phyloP scores from a whole-genome alignment of 2,797 vertebrate genomes.

The Sylvilagus floridanus region DNA sequence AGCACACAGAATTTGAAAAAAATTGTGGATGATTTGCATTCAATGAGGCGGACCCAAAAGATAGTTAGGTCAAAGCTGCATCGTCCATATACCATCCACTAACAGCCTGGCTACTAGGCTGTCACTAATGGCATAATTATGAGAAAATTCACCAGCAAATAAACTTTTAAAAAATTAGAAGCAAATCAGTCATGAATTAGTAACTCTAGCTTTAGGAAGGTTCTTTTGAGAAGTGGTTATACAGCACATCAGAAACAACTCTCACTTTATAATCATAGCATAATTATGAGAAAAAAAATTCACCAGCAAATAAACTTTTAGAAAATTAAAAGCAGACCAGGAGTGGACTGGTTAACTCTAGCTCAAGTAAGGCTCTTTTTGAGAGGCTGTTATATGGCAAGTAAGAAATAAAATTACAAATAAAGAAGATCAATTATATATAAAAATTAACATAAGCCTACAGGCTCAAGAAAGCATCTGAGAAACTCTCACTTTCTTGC shows the following conservation, averaged over 20 bases:
- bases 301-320: background rate
- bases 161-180: background rate
- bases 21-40: background rate
- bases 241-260: too few relatives aligned
- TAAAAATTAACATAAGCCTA: background rate
- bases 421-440: background rate
- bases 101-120: background rate
- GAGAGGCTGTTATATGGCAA: background rate
- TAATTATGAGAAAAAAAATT: conserved; percentile 23
- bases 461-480: background rate
- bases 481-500: background rate
- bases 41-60: background rate
- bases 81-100: background rate
- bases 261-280: background rate
- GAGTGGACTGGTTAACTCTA: background rate
- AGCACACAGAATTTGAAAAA: background rate
- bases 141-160: conserved; percentile 18
- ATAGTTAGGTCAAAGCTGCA: background rate
- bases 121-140: background rate
- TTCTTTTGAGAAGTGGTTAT: background rate
- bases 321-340: background rate
- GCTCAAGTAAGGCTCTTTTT: background rate
- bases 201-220: background rate
- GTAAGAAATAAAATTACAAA: background rate
- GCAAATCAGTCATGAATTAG: background rate